Evolutionary conservation across 2,797 vertebrate species (phyloP).

Genomic region (Pangasius macronema): DNA sequence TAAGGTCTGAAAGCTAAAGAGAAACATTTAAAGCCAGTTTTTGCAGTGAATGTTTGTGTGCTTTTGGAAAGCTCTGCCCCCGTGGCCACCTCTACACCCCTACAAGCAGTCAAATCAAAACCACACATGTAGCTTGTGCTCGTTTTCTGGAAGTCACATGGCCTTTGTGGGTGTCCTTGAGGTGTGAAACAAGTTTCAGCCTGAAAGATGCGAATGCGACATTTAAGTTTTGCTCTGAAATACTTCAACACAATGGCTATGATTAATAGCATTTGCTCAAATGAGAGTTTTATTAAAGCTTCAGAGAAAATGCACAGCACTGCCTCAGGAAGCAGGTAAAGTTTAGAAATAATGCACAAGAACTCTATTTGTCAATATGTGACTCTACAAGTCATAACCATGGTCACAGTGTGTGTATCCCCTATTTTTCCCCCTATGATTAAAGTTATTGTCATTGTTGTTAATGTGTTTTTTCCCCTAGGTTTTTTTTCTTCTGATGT

Average conservation of each 20-base stretch:
- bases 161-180: neutral
- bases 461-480: too few species aligned
- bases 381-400: too few species aligned
- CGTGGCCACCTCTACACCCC: neutral
- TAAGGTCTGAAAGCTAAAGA: neutral
- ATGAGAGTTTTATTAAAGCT: neutral
- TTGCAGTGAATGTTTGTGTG: neutral
- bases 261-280: neutral
- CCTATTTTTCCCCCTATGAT: neutral
- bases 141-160: slow-evolving; percentile 33
- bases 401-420: neutral
- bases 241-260: neutral
- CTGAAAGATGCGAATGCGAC: neutral
- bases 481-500: neutral
- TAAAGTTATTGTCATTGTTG: too few species aligned
- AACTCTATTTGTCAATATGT: neutral
- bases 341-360: neutral
- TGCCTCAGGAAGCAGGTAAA: too few species aligned
- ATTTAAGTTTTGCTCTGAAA: neutral
- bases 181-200: neutral
- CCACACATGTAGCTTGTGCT: neutral
- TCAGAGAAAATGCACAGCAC: neutral
- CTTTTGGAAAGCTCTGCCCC: neutral
- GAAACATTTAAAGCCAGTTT: neutral
- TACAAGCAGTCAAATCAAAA: slow-evolving; percentile 1